Percentiles rank a stretch among this genome's conserved stretches.
Evolutionary conservation across 2,797 vertebrate genomes (phyloP).

Genomic region (Protonibea diacanthus): DNA sequence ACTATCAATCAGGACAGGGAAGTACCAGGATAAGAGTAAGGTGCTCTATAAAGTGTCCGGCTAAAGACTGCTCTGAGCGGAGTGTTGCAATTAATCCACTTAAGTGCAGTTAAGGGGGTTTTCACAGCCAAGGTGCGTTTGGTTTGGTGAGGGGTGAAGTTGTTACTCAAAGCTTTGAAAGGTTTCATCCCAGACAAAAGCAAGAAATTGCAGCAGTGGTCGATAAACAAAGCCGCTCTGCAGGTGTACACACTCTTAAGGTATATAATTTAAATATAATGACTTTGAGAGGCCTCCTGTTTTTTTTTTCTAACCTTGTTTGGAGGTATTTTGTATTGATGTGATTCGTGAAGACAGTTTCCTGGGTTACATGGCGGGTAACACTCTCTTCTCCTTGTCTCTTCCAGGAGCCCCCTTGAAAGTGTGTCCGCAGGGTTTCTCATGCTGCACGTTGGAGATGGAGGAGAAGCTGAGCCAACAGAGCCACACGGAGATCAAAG

Average conservation of each 20-base stretch:
- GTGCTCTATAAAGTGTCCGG: constrained; percentile 44
- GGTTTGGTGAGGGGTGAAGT: constrained; percentile 46
- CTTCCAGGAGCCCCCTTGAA: constrained; percentile 93
- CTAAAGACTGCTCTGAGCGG: constrained; percentile 55
- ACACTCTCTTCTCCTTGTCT: neutral
- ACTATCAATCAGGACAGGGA: constrained; percentile 62
- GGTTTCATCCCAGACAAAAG: constrained; percentile 1
- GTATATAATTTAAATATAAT: neutral
- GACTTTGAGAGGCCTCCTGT: neutral
- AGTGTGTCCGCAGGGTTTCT: constrained; percentile 94
- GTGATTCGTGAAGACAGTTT: neutral
- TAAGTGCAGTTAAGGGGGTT: constrained; percentile 56
- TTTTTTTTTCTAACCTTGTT: neutral
- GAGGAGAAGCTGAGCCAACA: constrained; percentile 96
- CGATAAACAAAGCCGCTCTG: neutral
- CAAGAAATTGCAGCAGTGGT: neutral
- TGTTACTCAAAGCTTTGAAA: constrained; percentile 29
- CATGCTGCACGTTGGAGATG: constrained; percentile 97
- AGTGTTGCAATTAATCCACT: constrained; percentile 65
- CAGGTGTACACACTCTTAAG: neutral
- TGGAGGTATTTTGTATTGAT: neutral
- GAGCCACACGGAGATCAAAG: constrained; percentile 93
- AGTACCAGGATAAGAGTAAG: constrained; percentile 53
- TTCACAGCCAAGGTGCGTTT: constrained; percentile 55
- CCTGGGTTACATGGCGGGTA: constrained; percentile 8